phyloP scores from a whole-genome alignment of 53 echinoderm and acorn worm species.

The Zoroaster sp. region DNA sequence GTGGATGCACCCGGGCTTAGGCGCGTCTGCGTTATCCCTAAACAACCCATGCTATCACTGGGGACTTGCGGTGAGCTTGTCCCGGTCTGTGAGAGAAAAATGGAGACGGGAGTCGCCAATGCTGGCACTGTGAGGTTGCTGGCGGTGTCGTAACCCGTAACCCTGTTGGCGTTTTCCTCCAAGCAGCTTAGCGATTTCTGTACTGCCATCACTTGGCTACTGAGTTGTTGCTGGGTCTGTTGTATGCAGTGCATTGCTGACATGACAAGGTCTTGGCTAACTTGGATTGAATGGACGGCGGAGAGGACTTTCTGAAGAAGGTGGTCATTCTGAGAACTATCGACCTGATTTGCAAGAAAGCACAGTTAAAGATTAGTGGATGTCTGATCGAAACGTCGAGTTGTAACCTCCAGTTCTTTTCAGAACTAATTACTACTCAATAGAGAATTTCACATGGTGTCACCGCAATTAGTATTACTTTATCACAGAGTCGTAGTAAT shows the following conservation, averaged over 20 bases:
- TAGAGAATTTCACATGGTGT: too few relatives aligned
- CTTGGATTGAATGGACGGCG: conserved; percentile 8
- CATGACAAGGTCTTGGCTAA: background rate
- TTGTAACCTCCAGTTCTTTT: too few relatives aligned
- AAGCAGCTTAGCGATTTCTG: conserved; percentile 1
- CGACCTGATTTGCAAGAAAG: background rate
- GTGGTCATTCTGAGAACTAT: background rate
- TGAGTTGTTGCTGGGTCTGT: conserved; percentile 32
- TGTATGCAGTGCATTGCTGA: background rate
- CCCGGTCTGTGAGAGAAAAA: background rate
- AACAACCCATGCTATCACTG: background rate
- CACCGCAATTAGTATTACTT: too few relatives aligned
- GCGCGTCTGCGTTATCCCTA: background rate
- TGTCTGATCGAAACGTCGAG: too few relatives aligned
- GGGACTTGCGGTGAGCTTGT: background rate
- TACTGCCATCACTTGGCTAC: conserved; percentile 8
- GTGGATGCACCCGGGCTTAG: background rate
- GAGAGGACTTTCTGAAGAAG: conserved; percentile 29
- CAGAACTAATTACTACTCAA: too few relatives aligned
- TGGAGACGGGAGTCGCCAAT: conserved; percentile 1
- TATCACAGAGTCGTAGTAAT: too few relatives aligned
- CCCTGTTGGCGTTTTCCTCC: background rate
- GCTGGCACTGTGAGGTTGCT: background rate
- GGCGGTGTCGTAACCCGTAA: background rate
- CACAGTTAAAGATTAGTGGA: too few relatives aligned